Conservation (phyloP, 2,797 vertebrate species). For the Apogon talboti region DNA sequence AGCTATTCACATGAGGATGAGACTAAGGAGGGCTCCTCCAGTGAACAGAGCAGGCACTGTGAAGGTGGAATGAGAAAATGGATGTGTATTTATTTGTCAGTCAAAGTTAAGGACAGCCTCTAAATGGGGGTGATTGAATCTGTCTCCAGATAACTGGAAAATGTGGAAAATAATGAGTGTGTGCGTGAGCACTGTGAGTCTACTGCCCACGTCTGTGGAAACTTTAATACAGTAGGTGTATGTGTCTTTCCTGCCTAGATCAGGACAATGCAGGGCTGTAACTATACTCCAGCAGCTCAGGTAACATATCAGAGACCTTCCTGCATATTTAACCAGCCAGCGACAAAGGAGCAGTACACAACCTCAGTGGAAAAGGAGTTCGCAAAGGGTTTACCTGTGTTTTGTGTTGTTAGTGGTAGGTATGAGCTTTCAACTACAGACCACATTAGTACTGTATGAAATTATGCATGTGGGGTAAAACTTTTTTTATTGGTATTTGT, state of each 20-base stretch:
- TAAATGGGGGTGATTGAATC: slow-evolving; percentile 65
- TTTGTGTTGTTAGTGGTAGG: slow-evolving; percentile 11
- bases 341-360: slow-evolving; percentile 28
- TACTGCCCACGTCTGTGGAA: slow-evolving; percentile 55
- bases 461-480: too few relatives aligned
- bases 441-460: too few relatives aligned
- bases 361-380: slow-evolving; percentile 7
- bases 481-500: too few relatives aligned
- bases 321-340: slow-evolving; percentile 77
- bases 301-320: slow-evolving; percentile 72
- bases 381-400: slow-evolving; percentile 16
- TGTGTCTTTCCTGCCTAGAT: slow-evolving; percentile 52
- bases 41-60: slow-evolving; percentile 70
- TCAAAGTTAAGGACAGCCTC: slow-evolving; percentile 72
- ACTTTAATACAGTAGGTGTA: slow-evolving; percentile 67
- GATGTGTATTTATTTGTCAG: slow-evolving; percentile 74
- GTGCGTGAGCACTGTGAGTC: slow-evolving; percentile 30
- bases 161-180: slow-evolving; percentile 66
- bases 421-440: background rate
- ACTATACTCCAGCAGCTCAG: slow-evolving; percentile 71
- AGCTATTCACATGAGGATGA: slow-evolving; percentile 55
- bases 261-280: slow-evolving; percentile 71
- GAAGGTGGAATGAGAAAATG: slow-evolving; percentile 65
- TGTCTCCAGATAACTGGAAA: slow-evolving; percentile 69
- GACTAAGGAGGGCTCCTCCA: slow-evolving; percentile 9